These are phyloP conservation scores for Bovichtus diacanthus DNA, from an alignment of 2,797 vertebrate species.

Conservation along the genomic window DNA sequence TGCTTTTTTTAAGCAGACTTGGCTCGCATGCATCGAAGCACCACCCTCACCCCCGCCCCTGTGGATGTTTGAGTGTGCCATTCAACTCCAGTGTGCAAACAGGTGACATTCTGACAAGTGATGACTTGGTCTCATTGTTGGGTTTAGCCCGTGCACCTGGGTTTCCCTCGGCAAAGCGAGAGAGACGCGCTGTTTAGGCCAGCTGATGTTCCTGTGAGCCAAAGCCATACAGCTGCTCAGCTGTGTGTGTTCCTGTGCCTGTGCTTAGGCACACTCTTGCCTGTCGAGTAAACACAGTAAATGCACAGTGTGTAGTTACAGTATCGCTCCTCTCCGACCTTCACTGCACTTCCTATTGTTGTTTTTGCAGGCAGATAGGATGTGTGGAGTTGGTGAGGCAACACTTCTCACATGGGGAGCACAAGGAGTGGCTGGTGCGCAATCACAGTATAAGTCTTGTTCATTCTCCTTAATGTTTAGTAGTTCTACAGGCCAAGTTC, in stretches of 20 bases:
- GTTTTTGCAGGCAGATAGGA: conserved; percentile 17
- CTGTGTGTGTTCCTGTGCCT: conserved; percentile 42
- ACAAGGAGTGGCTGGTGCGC: conserved; percentile 7
- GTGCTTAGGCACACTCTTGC: conserved; percentile 46
- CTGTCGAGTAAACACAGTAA: conserved; percentile 64
- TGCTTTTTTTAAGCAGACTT: conserved; percentile 44
- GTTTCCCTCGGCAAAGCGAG: conserved; percentile 25
- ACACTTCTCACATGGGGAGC: neutral
- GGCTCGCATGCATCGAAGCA: conserved; percentile 23
- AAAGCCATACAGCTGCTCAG: conserved; percentile 65
- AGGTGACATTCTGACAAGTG: conserved; percentile 70
- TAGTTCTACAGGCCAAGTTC: neutral
- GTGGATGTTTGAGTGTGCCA: conserved; percentile 49
- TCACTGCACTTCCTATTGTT: conserved; percentile 18
- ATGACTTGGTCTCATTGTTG: conserved; percentile 62
- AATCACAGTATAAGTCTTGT: neutral
- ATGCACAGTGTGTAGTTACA: conserved; percentile 34
- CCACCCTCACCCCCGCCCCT: neutral
- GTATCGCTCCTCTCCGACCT: conserved; percentile 23
- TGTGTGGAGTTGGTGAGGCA: neutral
- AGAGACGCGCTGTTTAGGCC: conserved; percentile 42
- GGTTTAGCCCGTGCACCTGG: conserved; percentile 72
- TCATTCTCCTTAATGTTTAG: neutral
- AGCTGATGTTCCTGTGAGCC: conserved; percentile 65
- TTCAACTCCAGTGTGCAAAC: conserved; percentile 59